Percentiles rank a stretch among this genome's conserved stretches.
These are phyloP conservation scores for Novumbra hubbsi DNA, from an alignment of 2,797 vertebrate genomes.

Conservation along the genomic window DNA sequence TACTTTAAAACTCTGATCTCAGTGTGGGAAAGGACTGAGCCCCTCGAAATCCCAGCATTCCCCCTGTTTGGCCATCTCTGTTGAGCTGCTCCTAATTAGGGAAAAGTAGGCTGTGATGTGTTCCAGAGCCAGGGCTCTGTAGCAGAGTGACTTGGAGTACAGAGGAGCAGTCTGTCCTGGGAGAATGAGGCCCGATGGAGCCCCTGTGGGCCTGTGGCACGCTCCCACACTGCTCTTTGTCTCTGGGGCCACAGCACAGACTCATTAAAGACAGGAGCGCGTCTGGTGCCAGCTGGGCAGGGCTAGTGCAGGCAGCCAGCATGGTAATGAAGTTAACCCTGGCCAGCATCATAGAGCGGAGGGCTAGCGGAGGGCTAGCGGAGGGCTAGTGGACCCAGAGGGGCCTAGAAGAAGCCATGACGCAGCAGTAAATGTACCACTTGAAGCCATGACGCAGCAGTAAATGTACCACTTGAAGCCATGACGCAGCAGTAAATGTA, in stretches of 20 bases:
- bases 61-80: conserved; percentile 33
- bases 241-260: not conserved
- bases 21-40: conserved; percentile 61
- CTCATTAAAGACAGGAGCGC: conserved; percentile 16
- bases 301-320: not conserved
- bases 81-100: conserved; percentile 59
- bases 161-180: conserved; percentile 52
- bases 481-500: no score
- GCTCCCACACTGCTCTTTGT: conserved; percentile 19
- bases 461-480: not conserved
- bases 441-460: not conserved
- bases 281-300: conserved; percentile 3
- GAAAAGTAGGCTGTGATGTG: conserved; percentile 47
- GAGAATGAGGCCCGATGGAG: conserved; percentile 19
- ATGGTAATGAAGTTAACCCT: conserved; percentile 17
- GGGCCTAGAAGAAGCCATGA: not conserved
- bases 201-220: conserved; percentile 20
- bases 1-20: conserved; percentile 6
- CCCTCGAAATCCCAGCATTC: conserved; percentile 29
- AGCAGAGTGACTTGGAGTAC: conserved; percentile 27
- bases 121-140: conserved; percentile 35
- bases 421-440: no score
- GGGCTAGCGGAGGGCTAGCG: not conserved
- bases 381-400: not conserved
- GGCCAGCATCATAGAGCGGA: not conserved